Evolutionary conservation across 2,113 vertebrate genomes (phyloP).

Genomic region (Rutilus rutilus): DNA sequence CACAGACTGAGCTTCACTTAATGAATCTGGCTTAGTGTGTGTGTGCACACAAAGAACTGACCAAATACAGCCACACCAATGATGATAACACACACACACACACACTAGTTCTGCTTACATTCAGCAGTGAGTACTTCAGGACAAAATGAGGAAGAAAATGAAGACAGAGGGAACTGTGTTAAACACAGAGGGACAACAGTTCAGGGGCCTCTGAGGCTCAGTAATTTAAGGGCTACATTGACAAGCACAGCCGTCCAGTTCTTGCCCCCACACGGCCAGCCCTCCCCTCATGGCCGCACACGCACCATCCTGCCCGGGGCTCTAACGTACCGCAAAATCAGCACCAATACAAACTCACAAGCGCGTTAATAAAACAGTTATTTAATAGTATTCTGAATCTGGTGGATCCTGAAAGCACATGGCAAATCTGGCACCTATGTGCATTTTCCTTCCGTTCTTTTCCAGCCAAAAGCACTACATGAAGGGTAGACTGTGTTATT

Average conservation of each 20-base stretch:
- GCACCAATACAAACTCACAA: neutral
- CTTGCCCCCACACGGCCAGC: conserved; percentile 67
- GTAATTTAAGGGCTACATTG: conserved; percentile 82
- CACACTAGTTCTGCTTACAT: conserved; percentile 34
- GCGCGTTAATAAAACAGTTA: conserved; percentile 69
- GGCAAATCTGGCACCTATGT: conserved; percentile 59
- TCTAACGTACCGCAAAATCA: conserved; percentile 29
- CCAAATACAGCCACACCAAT: conserved; percentile 34
- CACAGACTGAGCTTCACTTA: conserved; percentile 53
- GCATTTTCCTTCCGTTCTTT: neutral
- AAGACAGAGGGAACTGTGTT: conserved; percentile 51
- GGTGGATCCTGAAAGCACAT: conserved; percentile 49
- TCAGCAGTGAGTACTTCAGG: conserved; percentile 8
- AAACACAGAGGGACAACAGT: conserved; percentile 64
- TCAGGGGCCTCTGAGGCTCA: conserved; percentile 69
- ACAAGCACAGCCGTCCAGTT: conserved; percentile 64
- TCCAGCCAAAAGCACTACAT: conserved; percentile 14
- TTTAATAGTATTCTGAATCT: neutral
- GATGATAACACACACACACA: conserved; percentile 27
- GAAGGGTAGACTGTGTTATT: conserved; percentile 69
- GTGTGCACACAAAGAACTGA: conserved; percentile 35
- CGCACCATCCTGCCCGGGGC: conserved; percentile 42
- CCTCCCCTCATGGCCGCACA: conserved; percentile 62
- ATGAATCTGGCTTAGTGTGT: conserved; percentile 57
- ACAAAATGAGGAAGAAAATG: conserved; percentile 34